Evolutionary conservation across 92 coral and sea anemone genomes (phyloP).

Genomic region (Galaxea fascicularis): DNA sequence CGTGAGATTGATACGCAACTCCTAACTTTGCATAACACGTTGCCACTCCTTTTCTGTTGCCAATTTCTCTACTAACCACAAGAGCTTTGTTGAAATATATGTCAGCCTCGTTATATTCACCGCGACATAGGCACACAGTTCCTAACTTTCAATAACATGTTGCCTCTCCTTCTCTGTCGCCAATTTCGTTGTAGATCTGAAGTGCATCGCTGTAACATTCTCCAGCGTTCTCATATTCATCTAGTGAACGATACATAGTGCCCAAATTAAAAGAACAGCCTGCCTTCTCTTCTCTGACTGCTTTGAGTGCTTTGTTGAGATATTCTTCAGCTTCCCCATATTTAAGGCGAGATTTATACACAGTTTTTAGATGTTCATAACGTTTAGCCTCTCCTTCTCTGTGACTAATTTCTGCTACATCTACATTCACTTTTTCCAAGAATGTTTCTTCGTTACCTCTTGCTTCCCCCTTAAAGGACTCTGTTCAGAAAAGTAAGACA

Average conservation of each 20-base stretch:
- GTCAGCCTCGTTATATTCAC: background rate
- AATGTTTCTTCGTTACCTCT: too few relatives aligned
- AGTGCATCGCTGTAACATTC: conserved; percentile 1
- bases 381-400: too few relatives aligned
- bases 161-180: conserved; percentile 1
- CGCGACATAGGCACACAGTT: background rate
- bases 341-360: too few relatives aligned
- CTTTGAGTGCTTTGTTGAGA: too few relatives aligned
- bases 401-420: too few relatives aligned
- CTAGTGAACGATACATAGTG: background rate
- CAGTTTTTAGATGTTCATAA: too few relatives aligned
- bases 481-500: too few relatives aligned
- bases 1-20: background rate
- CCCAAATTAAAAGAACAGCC: background rate
- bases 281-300: background rate
- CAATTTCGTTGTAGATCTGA: background rate
- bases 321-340: too few relatives aligned
- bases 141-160: background rate
- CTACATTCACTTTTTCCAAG: too few relatives aligned
- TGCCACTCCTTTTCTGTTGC: too few relatives aligned
- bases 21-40: too few relatives aligned
- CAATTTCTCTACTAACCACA: background rate
- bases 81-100: background rate
- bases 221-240: background rate
- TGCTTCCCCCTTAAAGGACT: too few relatives aligned